phyloP scores from a whole-genome alignment of 2,113 vertebrate species.

The Rutilus rutilus region DNA sequence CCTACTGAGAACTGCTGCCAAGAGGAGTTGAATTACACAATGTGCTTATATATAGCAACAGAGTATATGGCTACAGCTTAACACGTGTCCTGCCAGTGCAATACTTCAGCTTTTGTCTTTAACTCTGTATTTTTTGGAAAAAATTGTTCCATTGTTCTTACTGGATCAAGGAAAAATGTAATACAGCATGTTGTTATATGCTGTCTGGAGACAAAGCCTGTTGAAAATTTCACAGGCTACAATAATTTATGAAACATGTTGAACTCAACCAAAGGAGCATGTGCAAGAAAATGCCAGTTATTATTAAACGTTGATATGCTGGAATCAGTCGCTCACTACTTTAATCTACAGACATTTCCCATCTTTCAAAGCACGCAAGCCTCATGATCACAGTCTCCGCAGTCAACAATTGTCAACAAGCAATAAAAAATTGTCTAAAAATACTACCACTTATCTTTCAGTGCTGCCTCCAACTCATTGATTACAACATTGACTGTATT shows the following conservation, averaged over 20 bases:
- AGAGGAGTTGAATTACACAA: conserved; percentile 49
- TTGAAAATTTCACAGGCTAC: not conserved
- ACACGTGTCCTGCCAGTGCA: not conserved
- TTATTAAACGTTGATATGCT: not conserved
- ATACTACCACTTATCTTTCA: not conserved
- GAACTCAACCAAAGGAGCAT: not conserved
- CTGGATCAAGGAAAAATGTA: not conserved
- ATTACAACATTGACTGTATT: not conserved
- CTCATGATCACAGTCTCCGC: not conserved
- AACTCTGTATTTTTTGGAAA: not conserved
- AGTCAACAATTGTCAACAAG: not conserved
- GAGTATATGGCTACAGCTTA: conserved; percentile 3
- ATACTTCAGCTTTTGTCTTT: not conserved
- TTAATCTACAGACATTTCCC: not conserved
- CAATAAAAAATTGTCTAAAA: not conserved
- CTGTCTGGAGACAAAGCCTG: not conserved
- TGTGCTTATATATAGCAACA: conserved; percentile 52
- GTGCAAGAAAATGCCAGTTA: not conserved
- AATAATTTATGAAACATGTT: not conserved
- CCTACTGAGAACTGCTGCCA: conserved; percentile 48
- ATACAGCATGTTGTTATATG: not conserved
- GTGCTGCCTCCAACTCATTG: not conserved
- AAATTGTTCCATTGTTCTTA: not conserved
- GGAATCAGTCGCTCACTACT: not conserved
- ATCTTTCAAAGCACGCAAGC: conserved; percentile 5